Conservation (phyloP, 1,140 invertebrate species). For the Onthophagus taurus region DNA sequence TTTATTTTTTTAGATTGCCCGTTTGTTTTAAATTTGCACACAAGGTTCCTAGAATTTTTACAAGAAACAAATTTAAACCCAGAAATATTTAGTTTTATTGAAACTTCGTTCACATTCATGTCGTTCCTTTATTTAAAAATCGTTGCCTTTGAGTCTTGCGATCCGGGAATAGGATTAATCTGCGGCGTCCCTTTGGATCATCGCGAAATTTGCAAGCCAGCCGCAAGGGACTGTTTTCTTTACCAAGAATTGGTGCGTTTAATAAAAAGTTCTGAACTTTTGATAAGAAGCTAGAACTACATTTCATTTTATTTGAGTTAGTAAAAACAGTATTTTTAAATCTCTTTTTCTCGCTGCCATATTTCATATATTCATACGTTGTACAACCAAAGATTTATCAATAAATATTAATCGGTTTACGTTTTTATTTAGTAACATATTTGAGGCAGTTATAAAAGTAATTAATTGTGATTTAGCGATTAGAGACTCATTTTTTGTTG, state of each 20-base stretch:
- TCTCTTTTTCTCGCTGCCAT: too few relatives aligned
- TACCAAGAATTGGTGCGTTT: conserved; percentile 52
- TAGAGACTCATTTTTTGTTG: too few relatives aligned
- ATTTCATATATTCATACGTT: too few relatives aligned
- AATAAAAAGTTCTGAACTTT: conserved; percentile 36
- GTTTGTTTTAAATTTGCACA: conserved; percentile 49
- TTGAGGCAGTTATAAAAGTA: too few relatives aligned
- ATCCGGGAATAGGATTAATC: conserved; percentile 54
- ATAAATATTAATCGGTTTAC: too few relatives aligned
- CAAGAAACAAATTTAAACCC: conserved; percentile 40
- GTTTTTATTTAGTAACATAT: too few relatives aligned
- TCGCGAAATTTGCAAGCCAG: conserved; percentile 61
- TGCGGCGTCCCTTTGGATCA: conserved; percentile 58
- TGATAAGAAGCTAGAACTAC: too few relatives aligned
- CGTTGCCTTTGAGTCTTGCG: conserved; percentile 56
- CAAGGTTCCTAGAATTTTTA: conserved; percentile 42
- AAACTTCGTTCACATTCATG: conserved; percentile 59
- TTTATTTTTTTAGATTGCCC: conserved; percentile 45
- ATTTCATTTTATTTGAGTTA: too few relatives aligned
- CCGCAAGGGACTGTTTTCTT: conserved; percentile 51
- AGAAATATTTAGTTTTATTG: conserved; percentile 55
- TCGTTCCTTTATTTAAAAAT: conserved; percentile 55
- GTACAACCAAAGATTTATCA: too few relatives aligned
- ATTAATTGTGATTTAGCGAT: too few relatives aligned
- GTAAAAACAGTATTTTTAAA: too few relatives aligned